Base-by-base conservation (phyloP, 2,113 vertebrate species). In the Phalacrocorax brasilianus region DNA sequence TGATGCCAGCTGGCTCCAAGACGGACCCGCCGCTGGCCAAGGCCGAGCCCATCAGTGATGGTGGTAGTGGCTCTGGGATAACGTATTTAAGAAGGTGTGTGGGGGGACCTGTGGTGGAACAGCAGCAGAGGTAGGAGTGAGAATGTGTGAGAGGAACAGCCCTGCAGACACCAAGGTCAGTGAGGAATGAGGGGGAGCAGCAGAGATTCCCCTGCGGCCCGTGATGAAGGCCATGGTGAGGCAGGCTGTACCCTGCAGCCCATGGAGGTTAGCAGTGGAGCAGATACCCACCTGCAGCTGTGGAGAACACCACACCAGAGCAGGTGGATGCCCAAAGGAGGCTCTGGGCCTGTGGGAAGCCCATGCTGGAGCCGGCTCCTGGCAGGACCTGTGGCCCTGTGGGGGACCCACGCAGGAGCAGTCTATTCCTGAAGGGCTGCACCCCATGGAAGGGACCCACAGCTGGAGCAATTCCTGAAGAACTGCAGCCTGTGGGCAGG, bases 1-100 rank as follows among this genome's bases (percentile, higher is more conserved):
- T 18, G 21, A 10, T 13, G 30, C 35, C 35, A 44, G 59, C n/a
- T 0, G 1, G 47, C 62, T 80, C 62, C 32, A 14, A 30, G 24
- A 35, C 0, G 2, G 77, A 23, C 32, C 40, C 0, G 3, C 11
- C 3, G 0, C 26, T 80, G 77, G 50, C 23, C 62, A 44, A 66
- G 32, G 38, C 49, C 0, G 1, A 44, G 38, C 19, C 76, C 38
- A n/a, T 44, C 77, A 44, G 32, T 1, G 6, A 44, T 3, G 8
- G 50, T 44, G 19, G 32, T 10, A 35, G 18, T 5, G 0, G 11
- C 19, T 44, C 49, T 53, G 76, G 5, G 38, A 22, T 53, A 22
- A 44, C 2, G 7, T 3, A 14, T 42, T 66, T 66, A 53, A n/a
- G 28, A 42, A 42, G 49, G 23, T 14, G 42, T 14, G 14, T 23